Base-by-base conservation (phyloP, 35 echinoderm and acorn worm species). In the Heliocidaris erythrogramma region DNA sequence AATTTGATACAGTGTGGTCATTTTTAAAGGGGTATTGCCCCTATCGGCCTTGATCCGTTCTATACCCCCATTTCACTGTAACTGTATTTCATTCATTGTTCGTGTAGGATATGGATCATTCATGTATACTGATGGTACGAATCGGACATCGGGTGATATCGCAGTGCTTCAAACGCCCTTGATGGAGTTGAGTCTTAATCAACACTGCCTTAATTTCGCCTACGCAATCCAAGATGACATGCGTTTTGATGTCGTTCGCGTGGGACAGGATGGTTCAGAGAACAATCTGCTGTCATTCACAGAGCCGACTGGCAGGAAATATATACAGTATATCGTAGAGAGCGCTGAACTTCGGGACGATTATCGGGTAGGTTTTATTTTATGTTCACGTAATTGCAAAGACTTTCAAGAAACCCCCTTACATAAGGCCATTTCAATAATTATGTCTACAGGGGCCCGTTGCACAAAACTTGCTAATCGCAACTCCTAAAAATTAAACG, bases 191-290 rank as follows among this genome's bases (percentile, higher is more conserved):
- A 6, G 24, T 6, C 50, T 50, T 9, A 92, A 92, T 48, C 9
- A 92, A 9, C 7, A 53, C 49, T 92, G 91, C 48, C 29, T 92
- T 16, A 6, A 2, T 24, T 24, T 92, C n/a, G 11, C 17, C 49
- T 92, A 59, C 91, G 91, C 91, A 32, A 9, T 59, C 47, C n/a
- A 49, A 30, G 91, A 29, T 16, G 91, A 24, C 49, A 92, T 92
- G 91, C 9, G 48, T 32, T 59, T 92, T 11, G 50, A 92, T 59
- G 50, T 92, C 17, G 32, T 92, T 5, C 48, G 11, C 5, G 91
- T 48, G 91, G 49, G 48, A 48, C 49, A 2, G 1, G 48, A 48
- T 27, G 91, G 91, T 13, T 13, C 16, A 6, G 9, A 59, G 91
- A 92, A 3, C 17, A 92, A 18, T 27, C 49, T 92, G 48, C 47